Percentiles rank a stretch among this genome's conserved stretches.
Conservation (phyloP, 2,888 invertebrate genomes). For the Galeruca laticollis region DNA sequence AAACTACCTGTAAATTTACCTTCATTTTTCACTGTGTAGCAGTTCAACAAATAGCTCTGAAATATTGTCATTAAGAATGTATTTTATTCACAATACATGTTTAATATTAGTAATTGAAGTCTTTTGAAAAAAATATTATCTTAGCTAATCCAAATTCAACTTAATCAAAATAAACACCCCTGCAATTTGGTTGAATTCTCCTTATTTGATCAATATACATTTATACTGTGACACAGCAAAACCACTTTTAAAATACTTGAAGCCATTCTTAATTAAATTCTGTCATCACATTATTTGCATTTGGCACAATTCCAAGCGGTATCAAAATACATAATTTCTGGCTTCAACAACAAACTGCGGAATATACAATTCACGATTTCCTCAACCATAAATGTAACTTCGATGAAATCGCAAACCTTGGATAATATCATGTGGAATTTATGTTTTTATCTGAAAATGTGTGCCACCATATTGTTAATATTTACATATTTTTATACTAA, state of each 20-base stretch:
- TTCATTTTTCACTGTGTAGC: no score
- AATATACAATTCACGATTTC: conserved; percentile 8
- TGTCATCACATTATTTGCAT: conserved; percentile 13
- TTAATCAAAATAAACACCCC: not conserved
- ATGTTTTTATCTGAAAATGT: not conserved
- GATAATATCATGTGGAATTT: not conserved
- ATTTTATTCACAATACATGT: no score
- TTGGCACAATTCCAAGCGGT: conserved; percentile 10
- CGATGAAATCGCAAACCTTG: not conserved
- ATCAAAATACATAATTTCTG: conserved; percentile 20
- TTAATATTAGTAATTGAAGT: no score
- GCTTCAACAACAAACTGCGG: conserved; percentile 14
- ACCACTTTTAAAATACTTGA: not conserved
- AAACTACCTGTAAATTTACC: no score
- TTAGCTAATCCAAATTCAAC: not conserved
- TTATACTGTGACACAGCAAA: conserved; percentile 2
- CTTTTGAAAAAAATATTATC: not conserved
- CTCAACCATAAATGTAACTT: conserved; percentile 8
- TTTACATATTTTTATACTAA: no score
- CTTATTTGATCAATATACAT: not conserved
- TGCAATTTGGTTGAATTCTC: not conserved
- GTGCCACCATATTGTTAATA: not conserved
- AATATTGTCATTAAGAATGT: no score
- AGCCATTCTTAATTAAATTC: conserved; percentile 8
- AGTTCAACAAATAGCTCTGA: no score